phyloP scores from a whole-genome alignment of 2,797 vertebrate species.

The Argyrosomus regius region DNA sequence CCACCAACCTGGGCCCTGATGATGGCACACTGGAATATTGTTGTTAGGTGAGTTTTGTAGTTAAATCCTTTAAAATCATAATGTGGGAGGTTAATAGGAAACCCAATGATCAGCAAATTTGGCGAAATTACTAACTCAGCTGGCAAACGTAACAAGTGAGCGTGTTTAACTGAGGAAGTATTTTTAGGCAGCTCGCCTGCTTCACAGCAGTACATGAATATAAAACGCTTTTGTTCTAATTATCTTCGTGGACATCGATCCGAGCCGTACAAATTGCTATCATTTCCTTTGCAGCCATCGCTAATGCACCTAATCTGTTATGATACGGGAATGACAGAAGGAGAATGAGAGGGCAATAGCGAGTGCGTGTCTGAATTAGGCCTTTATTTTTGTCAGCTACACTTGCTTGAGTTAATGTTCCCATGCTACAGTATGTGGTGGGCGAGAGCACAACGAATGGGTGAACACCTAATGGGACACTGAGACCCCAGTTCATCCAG shows the following conservation, averaged over 20 bases:
- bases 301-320: constrained; percentile 54
- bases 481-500: constrained; percentile 16
- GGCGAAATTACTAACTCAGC: neutral
- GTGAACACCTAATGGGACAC: constrained; percentile 35
- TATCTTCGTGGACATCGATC: constrained; percentile 48
- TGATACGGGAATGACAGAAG: constrained; percentile 10
- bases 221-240: constrained; percentile 53
- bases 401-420: constrained; percentile 16
- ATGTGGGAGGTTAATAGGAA: neutral
- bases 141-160: neutral
- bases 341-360: constrained; percentile 31
- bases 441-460: neutral
- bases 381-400: constrained; percentile 28
- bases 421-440: constrained; percentile 2
- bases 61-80: neutral
- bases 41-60: neutral
- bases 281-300: constrained; percentile 38
- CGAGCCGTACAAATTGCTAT: constrained; percentile 45
- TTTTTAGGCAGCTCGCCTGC: constrained; percentile 41
- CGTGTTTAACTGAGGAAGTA: constrained; percentile 37
- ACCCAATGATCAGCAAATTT: neutral
- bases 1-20: neutral
- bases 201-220: constrained; percentile 50
- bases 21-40: neutral
- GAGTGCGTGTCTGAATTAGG: constrained; percentile 33